Conservation (phyloP, 23 tunicate genomes). For the Ascidia mentula region DNA sequence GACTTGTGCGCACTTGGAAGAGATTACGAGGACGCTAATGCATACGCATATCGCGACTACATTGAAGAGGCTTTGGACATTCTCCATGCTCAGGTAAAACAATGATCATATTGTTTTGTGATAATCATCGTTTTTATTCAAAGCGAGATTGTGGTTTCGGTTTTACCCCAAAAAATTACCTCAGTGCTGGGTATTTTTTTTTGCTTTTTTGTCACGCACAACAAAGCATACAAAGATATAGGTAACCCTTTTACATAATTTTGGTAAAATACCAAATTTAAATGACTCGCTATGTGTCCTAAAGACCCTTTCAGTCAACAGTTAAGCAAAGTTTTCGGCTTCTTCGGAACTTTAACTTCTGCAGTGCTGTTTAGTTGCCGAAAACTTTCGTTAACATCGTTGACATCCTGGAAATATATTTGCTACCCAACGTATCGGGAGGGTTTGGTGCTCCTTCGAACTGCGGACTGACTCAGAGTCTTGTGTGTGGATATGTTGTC, state of each 20-base stretch:
- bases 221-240: too few species aligned
- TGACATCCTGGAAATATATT: constrained; percentile 66
- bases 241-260: too few species aligned
- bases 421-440: constrained; percentile 41
- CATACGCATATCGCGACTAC: constrained; percentile 60
- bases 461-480: constrained; percentile 33
- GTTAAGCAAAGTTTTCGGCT: too few species aligned
- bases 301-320: too few species aligned
- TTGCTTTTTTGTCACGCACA: too few species aligned
- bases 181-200: not conserved
- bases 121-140: not conserved
- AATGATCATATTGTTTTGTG: too few species aligned
- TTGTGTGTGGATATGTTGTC: constrained; percentile 34
- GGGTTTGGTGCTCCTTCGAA: constrained; percentile 50
- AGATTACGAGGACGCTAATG: constrained; percentile 25
- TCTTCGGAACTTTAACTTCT: too few species aligned
- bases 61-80: constrained; percentile 71
- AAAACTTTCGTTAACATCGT: constrained; percentile 57
- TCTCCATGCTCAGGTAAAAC: constrained; percentile 55
- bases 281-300: too few species aligned
- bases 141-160: not conserved
- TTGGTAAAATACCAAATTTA: too few species aligned
- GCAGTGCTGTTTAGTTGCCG: constrained; percentile 60
- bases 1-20: constrained; percentile 75
- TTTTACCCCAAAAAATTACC: not conserved